Percentiles rank a stretch among this genome's conserved stretches.
Conservation (phyloP, 2,888 invertebrate genomes). For the Griposia aprilina region DNA sequence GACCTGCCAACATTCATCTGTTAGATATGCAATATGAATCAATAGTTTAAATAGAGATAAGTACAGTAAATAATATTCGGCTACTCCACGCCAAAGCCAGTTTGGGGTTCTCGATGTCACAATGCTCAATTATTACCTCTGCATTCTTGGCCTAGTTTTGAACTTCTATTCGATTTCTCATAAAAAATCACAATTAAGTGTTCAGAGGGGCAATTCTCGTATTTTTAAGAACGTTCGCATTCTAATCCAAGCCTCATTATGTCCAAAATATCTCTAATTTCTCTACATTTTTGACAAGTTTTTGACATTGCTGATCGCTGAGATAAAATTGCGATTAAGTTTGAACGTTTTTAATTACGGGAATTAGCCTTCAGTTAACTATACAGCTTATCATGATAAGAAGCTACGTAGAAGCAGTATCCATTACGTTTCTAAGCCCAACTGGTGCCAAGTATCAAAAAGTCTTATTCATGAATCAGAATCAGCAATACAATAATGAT, state of each 20-base stretch:
- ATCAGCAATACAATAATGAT: not conserved
- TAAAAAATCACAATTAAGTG: not conserved
- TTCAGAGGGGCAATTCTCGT: not conserved
- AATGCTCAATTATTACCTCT: slow-evolving; percentile 1
- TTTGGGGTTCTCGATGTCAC: not conserved
- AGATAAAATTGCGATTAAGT: not conserved
- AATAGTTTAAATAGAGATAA: not conserved
- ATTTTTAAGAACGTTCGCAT: not conserved
- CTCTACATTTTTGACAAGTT: not conserved
- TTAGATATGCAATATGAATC: slow-evolving; percentile 3
- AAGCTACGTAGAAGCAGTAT: not conserved
- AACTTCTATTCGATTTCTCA: not conserved
- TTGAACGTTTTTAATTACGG: not conserved
- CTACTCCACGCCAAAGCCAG: not conserved
- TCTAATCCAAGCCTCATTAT: not conserved
- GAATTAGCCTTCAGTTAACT: not conserved
- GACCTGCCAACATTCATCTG: slow-evolving; percentile 85
- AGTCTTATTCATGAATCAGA: not conserved
- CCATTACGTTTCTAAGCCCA: not conserved
- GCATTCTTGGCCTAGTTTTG: not conserved
- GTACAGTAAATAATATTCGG: no score
- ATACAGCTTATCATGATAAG: not conserved
- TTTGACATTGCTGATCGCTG: not conserved
- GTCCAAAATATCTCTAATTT: not conserved
- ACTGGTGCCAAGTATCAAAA: not conserved